Evolutionary conservation across 2,797 vertebrate species (phyloP), one percentile per base, ranked within the genome.

Genomic region (Xerus rutilus): DNA sequence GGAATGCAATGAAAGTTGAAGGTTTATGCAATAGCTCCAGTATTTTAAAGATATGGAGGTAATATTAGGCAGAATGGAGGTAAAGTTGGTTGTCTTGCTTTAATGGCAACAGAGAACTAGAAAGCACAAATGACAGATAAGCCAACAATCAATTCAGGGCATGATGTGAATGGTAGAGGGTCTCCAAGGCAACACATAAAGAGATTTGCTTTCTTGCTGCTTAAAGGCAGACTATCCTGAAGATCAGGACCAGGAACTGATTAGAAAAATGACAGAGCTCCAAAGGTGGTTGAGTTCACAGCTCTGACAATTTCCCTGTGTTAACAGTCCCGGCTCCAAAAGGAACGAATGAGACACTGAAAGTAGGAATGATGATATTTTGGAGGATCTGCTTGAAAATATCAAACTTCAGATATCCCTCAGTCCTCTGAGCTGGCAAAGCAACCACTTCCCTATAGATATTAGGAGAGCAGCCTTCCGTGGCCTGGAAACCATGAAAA

Each of bases 121-220:
- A 70, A 89, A 88, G 21, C 25, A 74, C 14, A 89, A 94, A 91
- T n/a, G 23, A 78, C 45, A 95, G 23, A 67, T 94, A 15, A 89
- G 9, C 20, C 45, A 91, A 69, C 25, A 76, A 67, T 17, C 62
- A 69, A 57, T 14, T 43, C 39, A 85, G n/a, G n/a, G 18, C 74
- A 57, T 45, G 18, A 43, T 35, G 32, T 59, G 13, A 89, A 82
- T 89, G 30, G 25, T 15, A 65, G 45, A 92, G 0, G 9, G 49
- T 81, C 67, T 81, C 67, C 65, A 87, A 18, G 39, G 76, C 32
- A 87, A 52, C 20, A 0, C 21, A 30, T 59, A 74, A 83, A 83
- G 21, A 54, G 11, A 59, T 0, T 32, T 88, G 62, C 70, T 86
- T 78, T 70, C 86, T 76, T 89, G 32, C 7, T 91, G 3, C 39